Evolutionary conservation across 2,797 vertebrate species (phyloP), one percentile per base, ranked within the genome.

Genomic region (Dromococcyx pavoninus): DNA sequence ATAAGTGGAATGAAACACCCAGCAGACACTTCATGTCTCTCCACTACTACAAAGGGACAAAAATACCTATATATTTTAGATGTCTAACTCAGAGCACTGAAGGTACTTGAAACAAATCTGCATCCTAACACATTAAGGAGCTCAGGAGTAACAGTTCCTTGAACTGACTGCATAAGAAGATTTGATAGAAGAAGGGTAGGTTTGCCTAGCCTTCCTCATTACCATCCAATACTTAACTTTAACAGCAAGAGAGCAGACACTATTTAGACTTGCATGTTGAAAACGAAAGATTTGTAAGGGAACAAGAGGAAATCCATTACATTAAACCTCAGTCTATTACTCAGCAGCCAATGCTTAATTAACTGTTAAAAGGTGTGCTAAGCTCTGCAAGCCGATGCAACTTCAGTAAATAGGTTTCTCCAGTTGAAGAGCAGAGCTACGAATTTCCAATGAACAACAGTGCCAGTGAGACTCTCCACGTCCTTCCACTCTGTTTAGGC

Each of bases 1-100:
- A 14, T 3, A 62, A 86, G 39, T 69, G 58, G 74, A 51, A 93
- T 75, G 83, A 94, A 92, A 88, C 74, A 84, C 62, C 28, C 66
- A 58, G 24, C 33, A 41, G 39, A 88, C 86, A 78, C 21, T 2
- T 32, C 54, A 32, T 41, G 50, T 66, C 53, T 89, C 62, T 88
- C 54, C 37, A 69, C 46, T 66, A n/a, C 16, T 88, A 58, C 46
- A 75, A 51, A 75, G 24, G 27, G 27, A 58, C 18, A 11, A 22
- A 84, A 81, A 43, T 33, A 77, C 80, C 17, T 12, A 66, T 33
- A 7, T 2, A 54, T 48, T 39, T 93, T 43, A 81, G 51, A 69
- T 13, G 46, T 22, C 18, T 41, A 39, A 17, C 30, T 58, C 17
- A 27, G 27, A 25, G 17, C 8, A 12, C 5, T 84, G 62, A 62